Percentiles rank a stretch among this genome's conserved stretches.
Conservation (phyloP, 2,113 vertebrate genomes). For the Columba janthina region DNA sequence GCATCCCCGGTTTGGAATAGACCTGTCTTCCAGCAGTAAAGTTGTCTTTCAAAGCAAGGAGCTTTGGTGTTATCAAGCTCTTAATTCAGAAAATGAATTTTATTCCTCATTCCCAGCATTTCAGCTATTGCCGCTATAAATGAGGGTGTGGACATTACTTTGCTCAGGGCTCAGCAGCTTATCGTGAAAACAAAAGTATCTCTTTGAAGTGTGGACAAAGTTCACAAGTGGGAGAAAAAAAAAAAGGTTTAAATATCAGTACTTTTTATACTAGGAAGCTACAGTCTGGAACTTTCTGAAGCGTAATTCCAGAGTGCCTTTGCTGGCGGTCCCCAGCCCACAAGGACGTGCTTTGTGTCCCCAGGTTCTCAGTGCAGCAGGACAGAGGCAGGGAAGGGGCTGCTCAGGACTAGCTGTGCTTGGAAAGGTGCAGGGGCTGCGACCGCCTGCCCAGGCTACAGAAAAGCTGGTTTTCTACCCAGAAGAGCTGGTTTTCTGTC, state of each 20-base stretch:
- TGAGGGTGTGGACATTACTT: background rate
- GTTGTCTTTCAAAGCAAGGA: background rate
- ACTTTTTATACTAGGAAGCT: background rate
- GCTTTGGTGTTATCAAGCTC: background rate
- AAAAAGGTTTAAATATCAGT: background rate
- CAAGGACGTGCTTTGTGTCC: background rate
- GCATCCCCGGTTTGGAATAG: background rate
- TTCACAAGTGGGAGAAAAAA: background rate
- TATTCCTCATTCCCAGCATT: background rate
- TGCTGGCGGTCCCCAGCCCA: background rate
- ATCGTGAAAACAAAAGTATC: background rate
- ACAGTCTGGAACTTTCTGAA: background rate
- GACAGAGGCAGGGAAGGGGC: background rate
- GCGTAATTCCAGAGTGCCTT: background rate
- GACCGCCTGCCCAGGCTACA: background rate
- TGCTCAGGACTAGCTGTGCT: fast-evolving
- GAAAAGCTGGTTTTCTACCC: background rate
- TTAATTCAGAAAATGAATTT: background rate
- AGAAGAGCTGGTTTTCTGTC: background rate
- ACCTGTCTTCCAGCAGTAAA: background rate
- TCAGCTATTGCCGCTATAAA: background rate
- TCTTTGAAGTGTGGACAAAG: background rate
- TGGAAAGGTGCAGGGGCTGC: background rate
- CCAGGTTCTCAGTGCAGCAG: background rate
- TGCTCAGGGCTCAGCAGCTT: background rate